A percentile compares a stretch with the other conserved stretches of the same genome.
Evolutionary conservation across 2,797 vertebrate species (phyloP).

Genomic region (Huso huso): DNA sequence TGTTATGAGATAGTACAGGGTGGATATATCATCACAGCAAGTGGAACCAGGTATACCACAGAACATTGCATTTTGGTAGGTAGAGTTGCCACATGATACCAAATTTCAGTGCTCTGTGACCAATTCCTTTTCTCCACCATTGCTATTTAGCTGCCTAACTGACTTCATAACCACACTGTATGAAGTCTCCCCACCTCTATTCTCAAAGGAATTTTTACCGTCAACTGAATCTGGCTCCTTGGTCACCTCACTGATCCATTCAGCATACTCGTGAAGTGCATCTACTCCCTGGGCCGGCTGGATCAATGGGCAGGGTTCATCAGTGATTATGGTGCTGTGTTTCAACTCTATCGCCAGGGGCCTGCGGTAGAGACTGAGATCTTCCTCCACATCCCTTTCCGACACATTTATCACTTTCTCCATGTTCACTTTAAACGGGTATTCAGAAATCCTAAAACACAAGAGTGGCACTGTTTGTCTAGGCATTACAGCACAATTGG

Average conservation of each 20-base stretch:
- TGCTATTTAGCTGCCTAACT: too few relatives aligned
- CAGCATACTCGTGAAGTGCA: constrained; percentile 78
- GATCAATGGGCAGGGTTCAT: constrained; percentile 68
- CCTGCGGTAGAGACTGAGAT: constrained; percentile 56
- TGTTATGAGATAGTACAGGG: too few relatives aligned
- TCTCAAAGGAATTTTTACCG: constrained; percentile 42
- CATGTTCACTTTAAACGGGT: constrained; percentile 77
- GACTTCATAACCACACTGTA: too few relatives aligned
- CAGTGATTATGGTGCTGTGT: constrained; percentile 67
- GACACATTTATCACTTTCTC: constrained; percentile 70
- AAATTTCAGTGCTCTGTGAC: too few relatives aligned
- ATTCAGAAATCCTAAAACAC: constrained; percentile 62
- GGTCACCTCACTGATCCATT: constrained; percentile 63
- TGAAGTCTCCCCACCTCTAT: too few relatives aligned
- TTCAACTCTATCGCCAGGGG: constrained; percentile 84
- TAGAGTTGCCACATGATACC: too few relatives aligned
- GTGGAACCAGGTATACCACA: too few relatives aligned
- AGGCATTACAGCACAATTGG: too few relatives aligned
- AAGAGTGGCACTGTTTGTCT: too few relatives aligned
- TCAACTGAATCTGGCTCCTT: constrained; percentile 40
- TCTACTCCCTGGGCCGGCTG: constrained; percentile 65
- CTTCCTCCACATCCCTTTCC: constrained; percentile 39
- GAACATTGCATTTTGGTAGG: too few relatives aligned
- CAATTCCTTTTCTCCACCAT: too few relatives aligned
- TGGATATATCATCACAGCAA: too few relatives aligned